Conservation (phyloP, 2,113 vertebrate genomes). For the Speoplatyrhinus poulsoni region DNA sequence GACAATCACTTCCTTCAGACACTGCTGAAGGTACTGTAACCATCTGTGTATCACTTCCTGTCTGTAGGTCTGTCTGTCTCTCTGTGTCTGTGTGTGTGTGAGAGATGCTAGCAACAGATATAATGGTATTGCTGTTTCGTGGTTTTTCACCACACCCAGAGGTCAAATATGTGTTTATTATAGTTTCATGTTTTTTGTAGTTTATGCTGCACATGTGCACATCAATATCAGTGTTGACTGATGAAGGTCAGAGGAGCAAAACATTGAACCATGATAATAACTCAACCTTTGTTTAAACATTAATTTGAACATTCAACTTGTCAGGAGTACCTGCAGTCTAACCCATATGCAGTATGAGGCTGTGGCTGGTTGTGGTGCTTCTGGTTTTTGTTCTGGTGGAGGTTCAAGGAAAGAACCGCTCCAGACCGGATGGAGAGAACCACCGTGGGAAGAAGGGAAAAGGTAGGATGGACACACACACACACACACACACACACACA, state of each 20-base stretch:
- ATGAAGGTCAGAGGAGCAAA: no score
- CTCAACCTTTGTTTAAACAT: neutral
- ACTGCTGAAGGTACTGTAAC: conserved; percentile 51
- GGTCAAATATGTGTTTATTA: no score
- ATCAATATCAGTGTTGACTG: no score
- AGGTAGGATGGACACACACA: conserved; percentile 21
- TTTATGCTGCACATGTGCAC: no score
- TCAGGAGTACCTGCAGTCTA: conserved; percentile 26
- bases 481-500: no score
- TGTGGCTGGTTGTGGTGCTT: conserved; percentile 55
- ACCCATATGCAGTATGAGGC: conserved; percentile 74
- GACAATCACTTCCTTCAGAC: conserved; percentile 36
- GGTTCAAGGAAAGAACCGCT: conserved; percentile 36
- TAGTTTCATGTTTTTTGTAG: no score
- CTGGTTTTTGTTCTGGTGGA: conserved; percentile 53
- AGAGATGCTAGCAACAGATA: neutral
- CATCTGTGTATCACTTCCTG: conserved; percentile 5
- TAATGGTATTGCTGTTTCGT: neutral
- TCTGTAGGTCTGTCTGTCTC: neutral
- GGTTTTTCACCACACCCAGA: neutral
- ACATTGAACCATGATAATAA: no score
- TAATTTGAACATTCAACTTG: neutral
- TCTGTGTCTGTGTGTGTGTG: conserved; percentile 6
- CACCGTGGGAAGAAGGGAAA: conserved; percentile 26
- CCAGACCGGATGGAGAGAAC: conserved; percentile 48